Base-by-base conservation (phyloP, 2,888 invertebrate species). In the Meganola albula region DNA sequence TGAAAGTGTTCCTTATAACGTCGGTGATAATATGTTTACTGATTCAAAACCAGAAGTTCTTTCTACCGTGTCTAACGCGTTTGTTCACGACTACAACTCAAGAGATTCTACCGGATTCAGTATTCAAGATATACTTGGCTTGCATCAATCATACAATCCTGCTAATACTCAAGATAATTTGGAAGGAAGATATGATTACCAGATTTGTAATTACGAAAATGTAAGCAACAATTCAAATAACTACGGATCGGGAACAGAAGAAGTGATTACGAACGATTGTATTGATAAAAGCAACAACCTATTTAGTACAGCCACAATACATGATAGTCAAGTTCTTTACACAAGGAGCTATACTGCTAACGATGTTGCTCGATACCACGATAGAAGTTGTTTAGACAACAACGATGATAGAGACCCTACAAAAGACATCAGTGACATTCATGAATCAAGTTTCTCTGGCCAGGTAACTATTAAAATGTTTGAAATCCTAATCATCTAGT, bases 81-180 rank as follows among this genome's bases (percentile, higher is more conserved):
- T 75, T 34, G 66, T 63, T 1, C 85, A 82, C 57, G 87, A 87
- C 44, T 85, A 80, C 31, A 86, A 85, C 40, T 86, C 87, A 2
- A 74, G 84, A 51, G 87, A 87, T 44, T 85, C 86, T 0, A 76
- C 74, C 1, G 78, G 82, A 21, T 87, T 87, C 46, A 87, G 79
- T 35, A 87, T 87, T 31, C 87, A 87, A 27, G 87, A 86, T 26
- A 87, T 87, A 25, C 74, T 87, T 12, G 86, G 86, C 3, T 48
- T 86, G 1, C 73, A 82, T 12, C 85, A 85, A 36, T 53, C 76
- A 0, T 85, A 79, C 31, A 70, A 59, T 33, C 41, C 63, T 12
- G 33, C 44, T 2, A 63, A 49, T 33, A 22, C 39, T 32, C 74
- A 73, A 43, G 77, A 75, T 12, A 62, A 64, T 2, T 43, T 75